phyloP scores from a whole-genome alignment of 2,113 vertebrate genomes.

The Regulus satrapa region DNA sequence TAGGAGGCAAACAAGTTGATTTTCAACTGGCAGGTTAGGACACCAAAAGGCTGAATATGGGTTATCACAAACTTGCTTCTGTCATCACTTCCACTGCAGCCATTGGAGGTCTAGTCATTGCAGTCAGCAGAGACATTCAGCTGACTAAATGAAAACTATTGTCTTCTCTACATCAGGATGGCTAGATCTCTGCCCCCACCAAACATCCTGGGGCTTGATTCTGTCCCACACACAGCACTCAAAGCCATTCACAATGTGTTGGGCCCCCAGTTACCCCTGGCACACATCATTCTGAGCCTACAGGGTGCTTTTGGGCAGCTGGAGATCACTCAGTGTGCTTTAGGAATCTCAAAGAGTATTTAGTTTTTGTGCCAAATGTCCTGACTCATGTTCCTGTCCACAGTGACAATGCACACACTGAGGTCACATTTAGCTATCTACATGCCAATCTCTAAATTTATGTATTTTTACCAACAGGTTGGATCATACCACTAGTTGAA shows the following conservation, averaged over 20 bases:
- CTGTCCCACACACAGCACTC: background rate
- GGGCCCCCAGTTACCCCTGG: background rate
- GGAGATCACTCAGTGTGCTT: background rate
- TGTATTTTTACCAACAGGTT: background rate
- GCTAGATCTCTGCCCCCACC: background rate
- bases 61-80: background rate
- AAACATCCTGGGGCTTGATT: background rate
- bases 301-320: background rate
- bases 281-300: background rate
- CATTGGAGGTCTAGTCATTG: background rate
- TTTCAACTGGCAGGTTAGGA: background rate
- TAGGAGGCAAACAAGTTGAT: background rate
- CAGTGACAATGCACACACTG: background rate
- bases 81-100: background rate
- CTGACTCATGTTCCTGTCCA: fast-evolving
- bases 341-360: background rate
- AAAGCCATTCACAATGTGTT: fast-evolving
- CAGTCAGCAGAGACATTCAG: background rate
- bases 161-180: background rate
- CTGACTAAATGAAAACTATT: background rate
- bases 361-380: background rate
- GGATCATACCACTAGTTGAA: background rate
- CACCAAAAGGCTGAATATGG: background rate
- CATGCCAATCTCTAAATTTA: background rate
- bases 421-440: background rate